These are phyloP conservation scores for Polyploca ridens DNA, from an alignment of 2,888 invertebrate species.

Conservation along the genomic window DNA sequence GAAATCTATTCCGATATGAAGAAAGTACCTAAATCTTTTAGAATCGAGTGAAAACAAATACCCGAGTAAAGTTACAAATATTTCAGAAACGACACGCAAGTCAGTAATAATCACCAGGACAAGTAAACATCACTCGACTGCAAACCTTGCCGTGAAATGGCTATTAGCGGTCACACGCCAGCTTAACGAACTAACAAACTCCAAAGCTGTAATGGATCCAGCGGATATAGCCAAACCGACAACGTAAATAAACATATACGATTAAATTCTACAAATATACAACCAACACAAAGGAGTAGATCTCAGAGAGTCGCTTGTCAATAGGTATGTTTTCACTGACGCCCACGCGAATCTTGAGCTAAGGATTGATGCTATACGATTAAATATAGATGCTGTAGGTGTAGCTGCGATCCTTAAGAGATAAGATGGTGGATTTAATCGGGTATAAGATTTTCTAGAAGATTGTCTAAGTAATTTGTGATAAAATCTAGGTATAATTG, in stretches of 20 bases:
- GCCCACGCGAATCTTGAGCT: conserved; percentile 14
- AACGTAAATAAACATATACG: conserved; percentile 7
- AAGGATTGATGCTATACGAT: background rate
- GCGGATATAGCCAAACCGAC: conserved; percentile 16
- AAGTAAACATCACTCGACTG: no score
- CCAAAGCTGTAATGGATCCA: background rate
- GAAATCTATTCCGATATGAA: no score
- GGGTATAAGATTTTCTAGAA: background rate
- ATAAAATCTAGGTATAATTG: background rate
- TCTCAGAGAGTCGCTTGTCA: conserved; percentile 5
- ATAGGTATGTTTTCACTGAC: background rate
- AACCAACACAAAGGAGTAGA: conserved; percentile 1
- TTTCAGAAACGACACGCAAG: background rate
- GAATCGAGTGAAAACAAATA: no score
- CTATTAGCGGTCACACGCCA: background rate
- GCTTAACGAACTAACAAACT: background rate
- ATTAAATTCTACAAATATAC: conserved; percentile 17
- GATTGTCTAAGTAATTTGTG: background rate
- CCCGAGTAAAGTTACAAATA: no score
- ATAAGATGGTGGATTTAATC: background rate
- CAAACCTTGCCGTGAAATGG: background rate
- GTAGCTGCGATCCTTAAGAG: background rate
- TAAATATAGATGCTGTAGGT: background rate
- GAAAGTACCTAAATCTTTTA: no score
- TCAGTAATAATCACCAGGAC: background rate